Conservation (phyloP, 2,797 vertebrate species). For the Tokudaia tokunoshimensis region DNA sequence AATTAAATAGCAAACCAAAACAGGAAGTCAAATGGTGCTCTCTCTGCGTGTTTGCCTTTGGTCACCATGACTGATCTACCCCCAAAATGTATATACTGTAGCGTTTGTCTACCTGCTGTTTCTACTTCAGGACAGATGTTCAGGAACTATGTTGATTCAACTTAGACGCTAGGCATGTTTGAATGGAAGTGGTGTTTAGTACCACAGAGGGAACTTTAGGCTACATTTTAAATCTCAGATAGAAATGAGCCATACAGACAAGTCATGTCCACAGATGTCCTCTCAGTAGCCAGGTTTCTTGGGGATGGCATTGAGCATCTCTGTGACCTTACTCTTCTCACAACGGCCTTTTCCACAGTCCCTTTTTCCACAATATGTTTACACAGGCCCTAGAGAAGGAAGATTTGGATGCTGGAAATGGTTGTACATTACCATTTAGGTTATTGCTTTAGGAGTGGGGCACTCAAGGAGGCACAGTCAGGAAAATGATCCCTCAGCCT, state of each 20-base stretch:
- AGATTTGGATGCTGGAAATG: constrained; percentile 39
- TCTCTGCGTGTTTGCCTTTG: not conserved
- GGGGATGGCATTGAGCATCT: constrained; percentile 6
- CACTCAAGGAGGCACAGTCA: constrained; percentile 21
- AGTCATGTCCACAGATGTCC: not conserved
- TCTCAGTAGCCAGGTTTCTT: not conserved
- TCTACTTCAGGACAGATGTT: constrained; percentile 75
- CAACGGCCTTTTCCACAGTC: constrained; percentile 63
- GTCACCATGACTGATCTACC: constrained; percentile 33
- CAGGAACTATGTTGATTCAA: constrained; percentile 48
- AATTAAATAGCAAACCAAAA: constrained; percentile 64
- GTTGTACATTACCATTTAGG: not conserved
- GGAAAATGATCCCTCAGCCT: constrained; percentile 13
- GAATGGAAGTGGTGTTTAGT: constrained; percentile 40
- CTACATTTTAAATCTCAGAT: constrained; percentile 55
- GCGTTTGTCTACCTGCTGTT: constrained; percentile 80
- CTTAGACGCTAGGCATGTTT: constrained; percentile 48
- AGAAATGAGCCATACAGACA: constrained; percentile 77
- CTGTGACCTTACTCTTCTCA: constrained; percentile 63
- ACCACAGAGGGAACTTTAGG: constrained; percentile 56
- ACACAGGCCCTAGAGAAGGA: constrained; percentile 49
- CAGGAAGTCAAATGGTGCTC: constrained; percentile 55
- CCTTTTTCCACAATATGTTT: constrained; percentile 49
- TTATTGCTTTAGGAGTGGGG: not conserved
- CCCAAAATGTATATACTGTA: constrained; percentile 65